Percentiles rank a stretch among this genome's conserved stretches.
Evolutionary conservation across 2,888 invertebrate genomes (phyloP).

Genomic region (Ethmia dodecea): DNA sequence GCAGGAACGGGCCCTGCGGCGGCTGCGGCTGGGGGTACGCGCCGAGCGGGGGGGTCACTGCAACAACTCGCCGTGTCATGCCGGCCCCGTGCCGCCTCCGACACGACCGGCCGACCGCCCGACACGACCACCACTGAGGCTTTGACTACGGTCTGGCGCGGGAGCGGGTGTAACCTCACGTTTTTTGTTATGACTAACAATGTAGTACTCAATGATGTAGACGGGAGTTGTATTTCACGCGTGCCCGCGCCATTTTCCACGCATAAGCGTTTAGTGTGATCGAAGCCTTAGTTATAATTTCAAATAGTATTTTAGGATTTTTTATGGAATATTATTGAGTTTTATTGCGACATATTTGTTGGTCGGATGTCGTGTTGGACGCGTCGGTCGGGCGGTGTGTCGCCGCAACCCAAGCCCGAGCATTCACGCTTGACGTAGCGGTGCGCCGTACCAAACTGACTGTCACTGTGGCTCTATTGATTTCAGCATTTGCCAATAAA

Average conservation of each 20-base stretch:
- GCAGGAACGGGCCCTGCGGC: conserved; percentile 79
- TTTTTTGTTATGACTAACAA: too few species aligned
- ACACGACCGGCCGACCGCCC: not conserved
- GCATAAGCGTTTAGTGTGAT: too few species aligned
- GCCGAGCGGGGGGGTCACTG: conserved; percentile 73
- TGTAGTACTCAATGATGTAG: too few species aligned
- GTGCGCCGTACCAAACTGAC: conserved; percentile 34
- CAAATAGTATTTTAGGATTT: too few species aligned
- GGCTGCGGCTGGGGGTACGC: conserved; percentile 79
- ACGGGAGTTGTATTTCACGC: too few species aligned
- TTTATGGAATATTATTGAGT: too few species aligned
- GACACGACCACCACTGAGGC: too few species aligned
- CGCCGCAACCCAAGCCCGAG: conserved; percentile 74
- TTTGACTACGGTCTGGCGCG: not conserved
- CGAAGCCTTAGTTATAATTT: too few species aligned
- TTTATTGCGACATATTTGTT: too few species aligned
- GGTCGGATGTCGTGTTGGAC: too few species aligned
- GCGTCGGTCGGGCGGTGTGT: conserved; percentile 5
- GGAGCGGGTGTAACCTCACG: too few species aligned
- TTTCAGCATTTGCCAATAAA: not conserved
- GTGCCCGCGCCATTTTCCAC: too few species aligned
- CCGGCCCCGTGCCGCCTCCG: not conserved
- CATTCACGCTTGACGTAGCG: conserved; percentile 72
- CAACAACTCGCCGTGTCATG: conserved; percentile 47
- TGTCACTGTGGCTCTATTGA: conserved; percentile 11